Evolutionary conservation across 2,888 invertebrate species (phyloP).

Genomic region (Pterostichus niger): DNA sequence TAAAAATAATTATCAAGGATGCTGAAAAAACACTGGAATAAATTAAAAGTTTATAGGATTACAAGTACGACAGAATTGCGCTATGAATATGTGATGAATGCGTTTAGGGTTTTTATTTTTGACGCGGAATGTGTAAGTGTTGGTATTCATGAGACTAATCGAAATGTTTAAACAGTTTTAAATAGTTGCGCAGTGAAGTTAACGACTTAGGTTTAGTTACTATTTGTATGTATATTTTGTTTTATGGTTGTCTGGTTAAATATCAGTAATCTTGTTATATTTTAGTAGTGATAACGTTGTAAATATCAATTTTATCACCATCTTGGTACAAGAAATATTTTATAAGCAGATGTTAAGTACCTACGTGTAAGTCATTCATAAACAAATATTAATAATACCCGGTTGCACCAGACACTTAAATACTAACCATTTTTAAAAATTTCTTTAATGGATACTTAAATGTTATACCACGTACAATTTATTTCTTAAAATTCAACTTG

Average conservation of each 20-base stretch:
- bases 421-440: no score
- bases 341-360: no score
- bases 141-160: slow-evolving; percentile 16
- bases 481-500: no score
- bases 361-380: no score
- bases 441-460: no score
- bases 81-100: slow-evolving; percentile 56
- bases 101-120: slow-evolving; percentile 44
- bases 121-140: not conserved
- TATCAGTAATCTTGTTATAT: slow-evolving; percentile 37
- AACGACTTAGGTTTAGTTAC: slow-evolving; percentile 18
- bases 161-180: slow-evolving; percentile 40
- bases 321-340: not conserved
- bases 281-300: not conserved
- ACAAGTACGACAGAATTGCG: slow-evolving; percentile 44
- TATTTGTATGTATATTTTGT: slow-evolving; percentile 38
- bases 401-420: no score
- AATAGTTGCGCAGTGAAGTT: slow-evolving; percentile 30
- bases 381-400: no score
- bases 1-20: slow-evolving; percentile 65
- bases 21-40: slow-evolving; percentile 47
- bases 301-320: not conserved
- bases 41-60: slow-evolving; percentile 62
- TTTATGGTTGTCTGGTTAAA: slow-evolving; percentile 5
- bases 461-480: no score